Base-by-base conservation (phyloP, 1,140 invertebrate species). In the Solenopsis fugax region DNA sequence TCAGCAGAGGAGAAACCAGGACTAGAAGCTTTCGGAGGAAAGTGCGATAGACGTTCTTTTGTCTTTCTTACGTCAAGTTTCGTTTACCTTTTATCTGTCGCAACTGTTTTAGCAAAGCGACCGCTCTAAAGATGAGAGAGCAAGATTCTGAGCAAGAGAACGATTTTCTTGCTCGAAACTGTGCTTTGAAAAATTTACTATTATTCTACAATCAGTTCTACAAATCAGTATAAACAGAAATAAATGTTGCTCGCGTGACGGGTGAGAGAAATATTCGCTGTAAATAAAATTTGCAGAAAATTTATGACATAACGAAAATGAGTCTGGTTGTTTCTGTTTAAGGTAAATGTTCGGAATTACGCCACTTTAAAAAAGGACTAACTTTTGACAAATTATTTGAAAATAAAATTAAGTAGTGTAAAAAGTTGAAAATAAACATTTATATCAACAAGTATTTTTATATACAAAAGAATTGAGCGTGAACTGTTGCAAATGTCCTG, bases 71-170 rank as follows among this genome's bases (percentile, higher is more conserved):
- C 80, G 89, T 89, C 89, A 78, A 85, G 78, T 90, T 75, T 85
- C 82, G 72, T 89, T 77, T 87, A 62, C 48, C 65, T 77, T 89
- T 89, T 87, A 89, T 87, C 89, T 85, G 86, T 52, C 84, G 65
- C 72, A 71, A 87, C 75, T 85, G 69, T 85, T 89, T 75, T 64
- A 85, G 80, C 50, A 85, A 69, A 80, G 78, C 72, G 72, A 58
- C 56, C 48, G 48, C 60, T 65, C 67, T 54, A 72, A 84, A 71
- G 71, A 89, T 37, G 78, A 50, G 78, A 50, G 34, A 21, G 29
- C 50, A 41, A 67, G 52, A 34, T 78, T 65, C n/a, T 13, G 1
- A 29, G 12, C 45, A 12, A 80, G 60, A 29, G 65, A 24, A 37
- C 64, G 13, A 71, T 45, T 65, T 65, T 71, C 21, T 56, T 69